Evolutionary conservation across 2,888 invertebrate genomes (phyloP), one percentile per base, ranked within the genome.

Genomic region (Drosophila suboccidentalis): DNA sequence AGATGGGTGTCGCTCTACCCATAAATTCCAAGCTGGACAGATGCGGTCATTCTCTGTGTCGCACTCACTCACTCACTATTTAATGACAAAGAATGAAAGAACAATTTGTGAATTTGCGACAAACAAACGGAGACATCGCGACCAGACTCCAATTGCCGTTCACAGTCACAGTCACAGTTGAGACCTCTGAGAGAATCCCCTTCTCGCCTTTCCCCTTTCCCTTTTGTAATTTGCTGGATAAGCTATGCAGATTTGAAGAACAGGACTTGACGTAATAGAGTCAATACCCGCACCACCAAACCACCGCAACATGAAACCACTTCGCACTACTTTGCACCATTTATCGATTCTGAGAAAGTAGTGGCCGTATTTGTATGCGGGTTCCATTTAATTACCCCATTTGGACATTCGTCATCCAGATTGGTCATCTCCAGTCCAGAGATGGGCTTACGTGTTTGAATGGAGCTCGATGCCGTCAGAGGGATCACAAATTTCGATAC

Each of bases 91-190:
- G 88, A 88, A 87, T 85, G 82, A 87, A 89, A 80, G 76, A 82
- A 89, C 86, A 89, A 86, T 89, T 89, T 89, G 88, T 89, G 88
- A 85, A 85, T 85, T 80, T 89, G 82, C 90, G 90, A 85, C 86
- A 88, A 80, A 86, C 86, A 87, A 87, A 89, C 82, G 86, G 86
- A 88, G 86, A 87, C 83, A 87, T 87, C 86, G 90, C 86, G 82
- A 78, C 69, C 88, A 75, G 88, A 88, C 90, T 89, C 86, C 90
- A 90, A 87, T 87, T 90, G 80, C 67, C 82, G 67, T 78, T 78
- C 75, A 81, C 64, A 61, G 32, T 19, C 46, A 2, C 29, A 29
- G 29, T 29, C 29, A 29, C 29, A 29, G 29, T 19, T 38, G 19
- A 39, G 51, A 39, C 36, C 50, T 50, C 49, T 29, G 13, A 46